These are phyloP conservation scores for Dolichopus griseipennis DNA, from an alignment of 2,888 invertebrate genomes.

Conservation along the genomic window DNA sequence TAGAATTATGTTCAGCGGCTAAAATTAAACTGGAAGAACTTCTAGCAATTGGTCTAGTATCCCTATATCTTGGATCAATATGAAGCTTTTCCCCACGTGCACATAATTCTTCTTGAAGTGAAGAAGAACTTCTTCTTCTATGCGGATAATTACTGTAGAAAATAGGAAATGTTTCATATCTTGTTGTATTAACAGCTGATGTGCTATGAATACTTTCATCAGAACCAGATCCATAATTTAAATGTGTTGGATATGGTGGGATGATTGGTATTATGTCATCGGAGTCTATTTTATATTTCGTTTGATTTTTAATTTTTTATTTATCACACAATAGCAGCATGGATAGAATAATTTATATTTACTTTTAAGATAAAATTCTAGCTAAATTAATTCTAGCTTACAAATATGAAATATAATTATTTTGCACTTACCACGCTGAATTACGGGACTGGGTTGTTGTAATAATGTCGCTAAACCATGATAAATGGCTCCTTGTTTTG, in stretches of 20 bases:
- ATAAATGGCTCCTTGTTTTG: conserved; percentile 94
- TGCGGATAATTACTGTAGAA: conserved; percentile 22
- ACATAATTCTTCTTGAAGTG: conserved; percentile 38
- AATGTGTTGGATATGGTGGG: conserved; percentile 28
- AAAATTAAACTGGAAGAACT: conserved; percentile 37
- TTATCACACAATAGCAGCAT: conserved; percentile 7
- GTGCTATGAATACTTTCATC: conserved; percentile 38
- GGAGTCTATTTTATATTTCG: conserved; percentile 25
- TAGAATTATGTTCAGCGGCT: conserved; percentile 25
- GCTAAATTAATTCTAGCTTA: conserved; percentile 10
- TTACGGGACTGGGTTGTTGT: conserved; percentile 81
- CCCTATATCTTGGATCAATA: conserved; percentile 42
- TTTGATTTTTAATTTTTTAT: background rate
- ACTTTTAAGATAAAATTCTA: background rate
- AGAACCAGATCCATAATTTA: conserved; percentile 36
- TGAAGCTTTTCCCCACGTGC: conserved; percentile 38
- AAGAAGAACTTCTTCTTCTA: conserved; percentile 37
- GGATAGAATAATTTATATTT: conserved; percentile 6
- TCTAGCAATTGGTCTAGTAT: conserved; percentile 38
- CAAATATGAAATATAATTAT: background rate
- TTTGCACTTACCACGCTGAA: conserved; percentile 56
- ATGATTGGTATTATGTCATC: conserved; percentile 19
- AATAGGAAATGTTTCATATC: background rate
- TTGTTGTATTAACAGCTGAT: conserved; percentile 10
- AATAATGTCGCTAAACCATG: conserved; percentile 90